Base-by-base conservation (phyloP, 2,113 vertebrate species). In the Lampris megalopsis region DNA sequence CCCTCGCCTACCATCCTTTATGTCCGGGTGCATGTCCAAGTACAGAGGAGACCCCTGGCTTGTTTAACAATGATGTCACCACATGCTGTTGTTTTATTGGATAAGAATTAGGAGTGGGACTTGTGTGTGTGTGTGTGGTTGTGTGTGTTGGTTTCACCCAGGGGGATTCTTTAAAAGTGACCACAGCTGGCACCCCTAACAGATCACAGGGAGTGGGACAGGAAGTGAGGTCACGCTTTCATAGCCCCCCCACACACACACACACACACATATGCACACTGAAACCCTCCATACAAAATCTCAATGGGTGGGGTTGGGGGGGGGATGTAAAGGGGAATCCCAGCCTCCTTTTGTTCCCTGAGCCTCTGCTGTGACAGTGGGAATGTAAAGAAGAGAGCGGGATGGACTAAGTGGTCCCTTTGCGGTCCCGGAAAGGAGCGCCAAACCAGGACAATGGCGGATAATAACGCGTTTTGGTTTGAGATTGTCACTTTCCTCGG, bases 31-130 rank as follows among this genome's bases (percentile, higher is more conserved):
- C 48, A 4, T 54, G 56, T 60, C 4, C 5, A 11, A 73, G 65
- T 59, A 57, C 7, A 72, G 52, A 67, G 36, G 76, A 75, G 85
- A 74, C 74, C 86, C 79, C 48, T 11, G 63, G 86, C 81, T 89
- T 91, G 91, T 93, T 92, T 89, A 92, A 90, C 84, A 84, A 73
- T 89, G 89, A 90, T 85, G 86, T 89, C 86, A 92, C 60, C 57
- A 13, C 58, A 24, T 38, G 5, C 53, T 52, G 38, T 66, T 84
- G 89, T 92, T 92, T 92, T 90, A 93, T 92, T 89, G 84, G 88
- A 84, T 9, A 50, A 83, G 80, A 48, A 77, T 59, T 80, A 86
- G 85, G 86, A 85, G 87, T 24, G 83, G 83, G 90, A 57, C 73
- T 83, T 89, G 74, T 81, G 81, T 89, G 75, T 90, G 79, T 84